Evolutionary conservation across 2,888 invertebrate species (phyloP).

Genomic region (Tromatobia lineatoria): DNA sequence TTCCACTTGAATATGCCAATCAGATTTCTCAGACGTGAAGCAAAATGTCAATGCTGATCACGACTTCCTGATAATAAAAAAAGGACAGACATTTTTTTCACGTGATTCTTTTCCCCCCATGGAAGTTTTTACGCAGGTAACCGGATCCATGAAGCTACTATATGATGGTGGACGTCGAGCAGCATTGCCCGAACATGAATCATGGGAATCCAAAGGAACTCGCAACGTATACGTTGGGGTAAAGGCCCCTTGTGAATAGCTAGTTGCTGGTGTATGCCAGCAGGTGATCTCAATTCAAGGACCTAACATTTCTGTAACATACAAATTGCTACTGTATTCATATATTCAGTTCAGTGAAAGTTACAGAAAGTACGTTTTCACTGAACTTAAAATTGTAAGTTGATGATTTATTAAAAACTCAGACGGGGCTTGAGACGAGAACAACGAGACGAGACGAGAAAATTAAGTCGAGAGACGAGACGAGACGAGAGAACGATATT

Average conservation of each 20-base stretch:
- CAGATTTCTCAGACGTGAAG: background rate
- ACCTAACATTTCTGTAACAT: background rate
- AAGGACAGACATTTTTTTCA: background rate
- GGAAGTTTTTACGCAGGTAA: slow-evolving; percentile 27
- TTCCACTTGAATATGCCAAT: background rate
- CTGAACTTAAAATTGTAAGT: no score
- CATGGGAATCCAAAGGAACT: slow-evolving; percentile 31
- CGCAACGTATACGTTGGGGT: background rate
- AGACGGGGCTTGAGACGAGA: no score
- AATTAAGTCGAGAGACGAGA: no score
- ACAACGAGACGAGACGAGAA: no score
- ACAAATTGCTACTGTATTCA: background rate
- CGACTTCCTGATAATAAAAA: background rate
- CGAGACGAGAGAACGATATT: no score
- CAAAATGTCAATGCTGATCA: background rate
- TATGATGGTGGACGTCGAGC: slow-evolving; percentile 15
- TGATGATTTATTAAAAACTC: no score
- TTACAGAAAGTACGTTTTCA: no score
- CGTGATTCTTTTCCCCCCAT: background rate
- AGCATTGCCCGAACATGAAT: slow-evolving; percentile 45
- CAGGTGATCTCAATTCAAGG: slow-evolving; percentile 25
- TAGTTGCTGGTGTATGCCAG: slow-evolving; percentile 1
- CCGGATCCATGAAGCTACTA: slow-evolving; percentile 20
- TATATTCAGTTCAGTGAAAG: background rate
- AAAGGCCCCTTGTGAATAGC: slow-evolving; percentile 2